phyloP scores from a whole-genome alignment of 2,888 invertebrate genomes.

The Anthophora plumipes region DNA sequence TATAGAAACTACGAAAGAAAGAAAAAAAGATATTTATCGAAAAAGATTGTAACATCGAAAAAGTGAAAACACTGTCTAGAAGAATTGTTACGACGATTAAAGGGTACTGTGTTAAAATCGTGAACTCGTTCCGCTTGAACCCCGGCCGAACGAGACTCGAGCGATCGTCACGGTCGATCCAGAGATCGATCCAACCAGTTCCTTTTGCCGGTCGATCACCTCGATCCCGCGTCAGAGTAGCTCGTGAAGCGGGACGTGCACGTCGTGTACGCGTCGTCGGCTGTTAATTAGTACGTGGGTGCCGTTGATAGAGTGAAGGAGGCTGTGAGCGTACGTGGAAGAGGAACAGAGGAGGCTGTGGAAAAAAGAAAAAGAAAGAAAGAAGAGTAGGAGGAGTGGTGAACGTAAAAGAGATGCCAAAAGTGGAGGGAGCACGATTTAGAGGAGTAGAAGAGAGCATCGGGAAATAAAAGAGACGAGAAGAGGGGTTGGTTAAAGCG shows the following conservation, averaged over 20 bases:
- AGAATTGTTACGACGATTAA: not conserved
- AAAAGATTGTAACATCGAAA: not conserved
- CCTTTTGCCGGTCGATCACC: constrained; percentile 69
- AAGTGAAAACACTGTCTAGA: too few relatives aligned
- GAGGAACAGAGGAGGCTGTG: constrained; percentile 24
- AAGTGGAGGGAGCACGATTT: constrained; percentile 52
- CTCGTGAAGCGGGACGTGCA: constrained; percentile 32
- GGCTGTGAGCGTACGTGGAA: not conserved
- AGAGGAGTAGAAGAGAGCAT: constrained; percentile 46
- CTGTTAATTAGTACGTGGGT: constrained; percentile 70
- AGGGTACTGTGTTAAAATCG: constrained; percentile 22
- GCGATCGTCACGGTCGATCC: constrained; percentile 53
- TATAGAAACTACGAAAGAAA: too few relatives aligned
- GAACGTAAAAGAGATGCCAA: constrained; percentile 52
- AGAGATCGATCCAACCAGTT: constrained; percentile 64
- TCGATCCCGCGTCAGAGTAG: constrained; percentile 47
- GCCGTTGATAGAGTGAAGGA: constrained; percentile 42
- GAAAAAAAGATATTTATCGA: not conserved
- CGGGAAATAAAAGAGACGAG: constrained; percentile 60
- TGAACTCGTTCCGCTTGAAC: constrained; percentile 15
- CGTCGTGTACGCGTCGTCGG: constrained; percentile 35
- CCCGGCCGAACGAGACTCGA: constrained; percentile 16
- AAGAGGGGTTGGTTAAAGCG: constrained; percentile 52
- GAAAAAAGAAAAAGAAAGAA: constrained; percentile 3
- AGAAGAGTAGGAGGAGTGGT: not conserved